Percentiles rank a stretch among this genome's conserved stretches.
Conservation (phyloP, 2,888 invertebrate species). For the Trichopoda pennipes region DNA sequence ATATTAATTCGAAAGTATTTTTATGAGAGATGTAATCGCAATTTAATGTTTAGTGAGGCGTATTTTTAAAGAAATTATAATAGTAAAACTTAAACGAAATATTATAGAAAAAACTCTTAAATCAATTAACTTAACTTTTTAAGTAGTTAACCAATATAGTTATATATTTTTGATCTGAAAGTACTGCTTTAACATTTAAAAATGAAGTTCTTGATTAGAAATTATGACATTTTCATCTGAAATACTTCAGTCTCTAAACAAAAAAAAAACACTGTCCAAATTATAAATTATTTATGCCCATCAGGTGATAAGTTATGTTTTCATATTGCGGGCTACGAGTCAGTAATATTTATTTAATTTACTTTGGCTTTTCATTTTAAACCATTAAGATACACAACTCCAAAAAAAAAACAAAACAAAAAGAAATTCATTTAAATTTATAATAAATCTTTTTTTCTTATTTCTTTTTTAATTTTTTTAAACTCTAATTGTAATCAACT, state of each 20-base stretch:
- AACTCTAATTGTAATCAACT: slow-evolving; percentile 17
- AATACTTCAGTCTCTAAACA: neutral
- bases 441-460: slow-evolving; percentile 40
- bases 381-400: slow-evolving; percentile 14
- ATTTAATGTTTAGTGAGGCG: too few species aligned
- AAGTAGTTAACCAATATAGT: too few species aligned
- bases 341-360: slow-evolving; percentile 43
- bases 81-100: too few species aligned
- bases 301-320: slow-evolving; percentile 43
- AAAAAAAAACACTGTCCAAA: slow-evolving; percentile 31
- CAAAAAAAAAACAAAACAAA: slow-evolving; percentile 18
- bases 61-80: too few species aligned
- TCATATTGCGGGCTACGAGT: slow-evolving; percentile 11
- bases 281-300: slow-evolving; percentile 51
- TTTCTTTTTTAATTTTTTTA: neutral
- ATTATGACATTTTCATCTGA: neutral
- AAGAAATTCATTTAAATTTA: slow-evolving; percentile 47
- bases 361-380: slow-evolving; percentile 22
- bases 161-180: too few species aligned
- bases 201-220: neutral
- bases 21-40: too few species aligned
- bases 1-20: too few species aligned
- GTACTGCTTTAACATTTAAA: too few species aligned
- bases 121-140: too few species aligned
- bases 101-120: too few species aligned